Conservation (phyloP, 2,113 vertebrate genomes). For the Eidolon helvum region DNA sequence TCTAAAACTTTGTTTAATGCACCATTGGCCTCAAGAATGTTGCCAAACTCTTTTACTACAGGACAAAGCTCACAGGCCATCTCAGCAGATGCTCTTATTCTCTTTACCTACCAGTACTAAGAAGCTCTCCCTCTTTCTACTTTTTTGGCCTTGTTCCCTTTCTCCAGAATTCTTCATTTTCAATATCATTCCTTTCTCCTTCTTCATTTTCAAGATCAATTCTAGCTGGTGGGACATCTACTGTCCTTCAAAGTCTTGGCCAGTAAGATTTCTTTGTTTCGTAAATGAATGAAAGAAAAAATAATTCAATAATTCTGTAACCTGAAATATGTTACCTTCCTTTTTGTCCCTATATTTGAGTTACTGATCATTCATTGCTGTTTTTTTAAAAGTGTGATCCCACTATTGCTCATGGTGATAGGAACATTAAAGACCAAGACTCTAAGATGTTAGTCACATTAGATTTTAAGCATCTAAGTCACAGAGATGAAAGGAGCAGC, state of each 20-base stretch:
- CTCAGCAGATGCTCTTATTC: background rate
- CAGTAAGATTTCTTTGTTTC: background rate
- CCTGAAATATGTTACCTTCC: background rate
- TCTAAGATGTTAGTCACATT: background rate
- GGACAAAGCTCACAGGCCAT: background rate
- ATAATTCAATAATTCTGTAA: background rate
- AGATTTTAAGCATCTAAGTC: background rate
- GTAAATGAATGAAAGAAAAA: background rate
- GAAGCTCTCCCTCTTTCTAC: background rate
- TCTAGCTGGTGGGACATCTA: background rate
- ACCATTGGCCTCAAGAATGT: background rate
- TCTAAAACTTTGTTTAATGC: background rate
- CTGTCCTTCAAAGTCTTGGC: background rate
- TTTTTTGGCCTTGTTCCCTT: background rate
- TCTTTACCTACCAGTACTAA: background rate
- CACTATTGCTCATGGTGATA: background rate
- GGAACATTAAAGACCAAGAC: background rate
- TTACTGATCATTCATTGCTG: background rate
- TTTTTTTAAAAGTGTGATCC: background rate
- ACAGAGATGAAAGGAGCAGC: conserved; percentile 10
- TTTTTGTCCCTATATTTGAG: background rate
- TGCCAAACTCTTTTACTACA: background rate
- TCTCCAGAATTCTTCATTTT: background rate
- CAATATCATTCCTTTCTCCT: background rate
- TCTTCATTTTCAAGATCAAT: background rate